These are phyloP conservation scores for Buteo buteo DNA, from an alignment of 2,113 vertebrate genomes.

Conservation along the genomic window DNA sequence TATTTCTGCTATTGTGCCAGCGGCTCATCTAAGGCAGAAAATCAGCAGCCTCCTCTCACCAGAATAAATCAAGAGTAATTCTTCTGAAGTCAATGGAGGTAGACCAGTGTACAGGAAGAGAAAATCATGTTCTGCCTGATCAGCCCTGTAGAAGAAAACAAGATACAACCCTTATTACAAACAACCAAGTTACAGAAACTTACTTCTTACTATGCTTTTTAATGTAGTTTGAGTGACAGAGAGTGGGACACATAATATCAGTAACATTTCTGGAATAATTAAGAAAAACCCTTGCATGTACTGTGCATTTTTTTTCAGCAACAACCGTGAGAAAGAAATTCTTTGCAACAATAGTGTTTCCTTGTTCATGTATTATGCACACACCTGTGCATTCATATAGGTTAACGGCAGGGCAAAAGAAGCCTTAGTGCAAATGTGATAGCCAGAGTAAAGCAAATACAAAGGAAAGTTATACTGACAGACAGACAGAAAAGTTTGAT, in stretches of 20 bases:
- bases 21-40: slow-evolving; percentile 44
- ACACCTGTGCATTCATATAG: slow-evolving; percentile 19
- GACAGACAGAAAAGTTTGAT: slow-evolving; percentile 40
- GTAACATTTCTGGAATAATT: slow-evolving; percentile 52
- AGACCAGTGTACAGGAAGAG: slow-evolving; percentile 38
- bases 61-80: neutral
- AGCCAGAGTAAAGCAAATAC: neutral
- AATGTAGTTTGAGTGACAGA: slow-evolving; percentile 24
- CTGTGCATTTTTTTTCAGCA: neutral
- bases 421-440: slow-evolving; percentile 35
- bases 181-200: neutral
- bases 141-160: slow-evolving; percentile 35
- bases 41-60: slow-evolving; percentile 1
- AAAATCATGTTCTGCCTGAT: slow-evolving; percentile 30
- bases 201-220: neutral
- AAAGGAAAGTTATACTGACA: slow-evolving; percentile 9
- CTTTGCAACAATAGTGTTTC: slow-evolving; percentile 1
- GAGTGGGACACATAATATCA: neutral
- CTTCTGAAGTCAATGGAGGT: neutral
- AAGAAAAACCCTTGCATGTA: slow-evolving; percentile 39
- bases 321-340: neutral
- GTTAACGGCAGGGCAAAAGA: slow-evolving; percentile 33
- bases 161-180: neutral
- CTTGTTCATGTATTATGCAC: slow-evolving; percentile 48
- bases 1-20: slow-evolving; percentile 41